phyloP scores from a whole-genome alignment of 2,113 vertebrate genomes.

The Gadus chalcogrammus region DNA sequence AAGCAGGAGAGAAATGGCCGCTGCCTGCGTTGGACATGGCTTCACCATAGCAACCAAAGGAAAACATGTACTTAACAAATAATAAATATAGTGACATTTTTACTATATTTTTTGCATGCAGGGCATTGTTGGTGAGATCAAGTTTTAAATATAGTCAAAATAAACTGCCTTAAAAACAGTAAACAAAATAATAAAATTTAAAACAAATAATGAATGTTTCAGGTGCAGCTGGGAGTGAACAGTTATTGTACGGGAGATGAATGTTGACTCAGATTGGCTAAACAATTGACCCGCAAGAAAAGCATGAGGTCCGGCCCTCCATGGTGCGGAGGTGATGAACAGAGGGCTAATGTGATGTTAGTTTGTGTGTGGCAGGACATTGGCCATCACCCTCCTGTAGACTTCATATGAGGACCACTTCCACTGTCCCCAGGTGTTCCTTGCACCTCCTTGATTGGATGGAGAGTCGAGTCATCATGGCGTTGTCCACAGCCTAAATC shows the following conservation, averaged over 20 bases:
- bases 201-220: no score
- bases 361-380: slow-evolving; percentile 25
- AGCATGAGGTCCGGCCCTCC: no score
- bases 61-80: no score
- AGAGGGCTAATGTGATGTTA: slow-evolving; percentile 53
- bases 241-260: slow-evolving; percentile 37
- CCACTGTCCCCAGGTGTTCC: slow-evolving; percentile 70
- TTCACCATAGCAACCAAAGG: no score
- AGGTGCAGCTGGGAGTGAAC: neutral
- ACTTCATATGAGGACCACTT: slow-evolving; percentile 45
- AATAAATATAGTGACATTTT: no score
- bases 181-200: no score
- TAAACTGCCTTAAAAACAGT: no score
- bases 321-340: slow-evolving; percentile 2
- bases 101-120: no score
- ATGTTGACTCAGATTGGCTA: slow-evolving; percentile 45
- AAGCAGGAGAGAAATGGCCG: neutral
- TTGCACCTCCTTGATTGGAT: slow-evolving; percentile 65
- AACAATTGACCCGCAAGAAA: slow-evolving; percentile 36
- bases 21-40: neutral
- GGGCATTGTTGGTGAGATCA: no score
- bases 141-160: no score
- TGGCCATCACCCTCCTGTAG: slow-evolving; percentile 51
- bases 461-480: slow-evolving; percentile 63
- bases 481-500: slow-evolving; percentile 61